Evolutionary conservation across 1,140 invertebrate species (phyloP), one percentile per base, ranked within the genome.

Genomic region (Drosophila setifemur): DNA sequence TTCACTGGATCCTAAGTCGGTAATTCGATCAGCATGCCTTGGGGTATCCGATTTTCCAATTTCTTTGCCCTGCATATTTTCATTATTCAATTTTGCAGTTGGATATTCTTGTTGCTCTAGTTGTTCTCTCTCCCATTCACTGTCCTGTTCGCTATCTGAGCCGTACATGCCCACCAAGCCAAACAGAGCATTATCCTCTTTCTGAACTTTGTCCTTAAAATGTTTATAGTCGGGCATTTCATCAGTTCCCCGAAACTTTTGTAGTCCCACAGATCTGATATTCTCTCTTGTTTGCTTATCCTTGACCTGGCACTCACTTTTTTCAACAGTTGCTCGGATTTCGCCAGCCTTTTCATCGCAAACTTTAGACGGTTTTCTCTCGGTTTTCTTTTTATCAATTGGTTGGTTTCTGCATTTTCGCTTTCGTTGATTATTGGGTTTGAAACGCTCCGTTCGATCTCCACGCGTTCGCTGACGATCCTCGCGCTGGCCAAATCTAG

Each of bases 401-500:
- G 14, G 1, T 21, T 48, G 19, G 0, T 11, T 9, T 29, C 21
- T 55, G 18, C 6, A 35, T 19, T 25, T 9, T 42, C 18, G 43
- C 18, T 21, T 23, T 5, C 9, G 11, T 7, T 28, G 45, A 40
- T 60, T 50, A 7, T 28, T 57, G 0, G 49, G 18, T 3, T 39
- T 68, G 1, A 19, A 26, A 26, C 0, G 72, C 39, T 45, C 35
- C 2, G 1, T 57, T 6, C 21, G 3, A 52, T 35, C 2, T 5
- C 16, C 1, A 6, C 40, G 60, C 0, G 52, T 68, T 1, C 73
- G 26, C 11, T 58, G 68, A 58, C 85, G 79, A 81, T 91, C 82
- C 58, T 82, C 76, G 26, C 48, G 69, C 8, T 89, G 90, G 1
- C 90, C 91, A 66, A 92, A 93, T 55, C 90, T 74, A 12, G 79